Evolutionary conservation across 2,888 invertebrate species (phyloP).

Genomic region (Volucella inanis): DNA sequence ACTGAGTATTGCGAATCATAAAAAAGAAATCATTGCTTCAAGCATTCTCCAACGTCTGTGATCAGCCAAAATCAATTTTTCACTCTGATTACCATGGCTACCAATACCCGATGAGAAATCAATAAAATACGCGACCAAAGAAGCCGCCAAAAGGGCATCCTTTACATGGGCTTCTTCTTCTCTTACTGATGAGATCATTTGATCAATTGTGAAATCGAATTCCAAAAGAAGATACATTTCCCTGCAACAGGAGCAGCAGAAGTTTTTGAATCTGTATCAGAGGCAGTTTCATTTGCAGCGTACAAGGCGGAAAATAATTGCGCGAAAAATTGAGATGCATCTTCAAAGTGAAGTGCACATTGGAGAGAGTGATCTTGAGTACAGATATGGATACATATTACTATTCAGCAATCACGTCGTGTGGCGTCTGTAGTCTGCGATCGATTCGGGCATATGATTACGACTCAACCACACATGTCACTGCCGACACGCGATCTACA

Average conservation of each 20-base stretch:
- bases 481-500: constrained; percentile 50
- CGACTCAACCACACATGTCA: constrained; percentile 43
- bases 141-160: constrained; percentile 53
- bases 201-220: constrained; percentile 73
- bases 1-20: constrained; percentile 33
- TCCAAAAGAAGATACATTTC: constrained; percentile 58
- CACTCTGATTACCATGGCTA: constrained; percentile 67
- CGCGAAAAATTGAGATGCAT: constrained; percentile 74
- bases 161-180: constrained; percentile 1
- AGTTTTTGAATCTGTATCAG: neutral
- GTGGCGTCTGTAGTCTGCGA: constrained; percentile 64
- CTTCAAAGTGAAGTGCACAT: constrained; percentile 48
- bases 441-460: constrained; percentile 52
- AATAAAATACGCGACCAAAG: constrained; percentile 56
- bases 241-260: constrained; percentile 44
- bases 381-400: no score
- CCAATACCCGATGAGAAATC: constrained; percentile 55
- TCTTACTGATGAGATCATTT: constrained; percentile 47
- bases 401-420: constrained; percentile 54
- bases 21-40: constrained; percentile 64
- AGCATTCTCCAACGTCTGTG: constrained; percentile 54
- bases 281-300: neutral
- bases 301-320: constrained; percentile 49
- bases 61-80: constrained; percentile 70
- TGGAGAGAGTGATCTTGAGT: neutral